These are phyloP conservation scores for Alaudala cheleensis DNA, from an alignment of 2,113 vertebrate genomes.

Conservation along the genomic window DNA sequence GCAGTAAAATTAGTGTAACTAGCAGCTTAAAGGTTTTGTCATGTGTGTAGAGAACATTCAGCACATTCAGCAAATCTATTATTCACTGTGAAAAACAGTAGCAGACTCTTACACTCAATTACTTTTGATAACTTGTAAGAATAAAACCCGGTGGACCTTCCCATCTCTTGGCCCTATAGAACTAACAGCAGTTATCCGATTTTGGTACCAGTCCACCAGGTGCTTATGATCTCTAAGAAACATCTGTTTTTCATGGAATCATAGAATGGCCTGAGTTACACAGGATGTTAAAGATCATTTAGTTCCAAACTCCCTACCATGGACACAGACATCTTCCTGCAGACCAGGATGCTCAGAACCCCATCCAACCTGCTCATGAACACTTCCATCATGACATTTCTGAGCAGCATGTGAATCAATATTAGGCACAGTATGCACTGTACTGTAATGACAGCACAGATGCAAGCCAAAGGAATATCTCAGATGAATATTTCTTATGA, in stretches of 20 bases:
- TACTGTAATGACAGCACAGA: neutral
- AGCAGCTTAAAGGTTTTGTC: neutral
- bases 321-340: neutral
- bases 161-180: neutral
- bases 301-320: neutral
- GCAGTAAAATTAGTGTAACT: neutral
- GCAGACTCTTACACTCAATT: neutral
- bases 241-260: fast-evolving
- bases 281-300: neutral
- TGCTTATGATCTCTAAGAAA: neutral
- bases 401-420: neutral
- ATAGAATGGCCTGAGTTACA: neutral
- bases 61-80: neutral
- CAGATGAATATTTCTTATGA: neutral
- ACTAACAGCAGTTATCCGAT: neutral
- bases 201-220: neutral
- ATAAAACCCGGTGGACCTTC: neutral
- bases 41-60: neutral
- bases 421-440: neutral
- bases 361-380: neutral
- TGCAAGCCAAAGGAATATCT: neutral
- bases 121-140: neutral
- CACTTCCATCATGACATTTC: neutral
- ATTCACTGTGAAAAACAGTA: neutral
- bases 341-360: neutral